These are phyloP conservation scores for Pseudorasbora parva DNA, from an alignment of 2,113 vertebrate species.

Conservation along the genomic window DNA sequence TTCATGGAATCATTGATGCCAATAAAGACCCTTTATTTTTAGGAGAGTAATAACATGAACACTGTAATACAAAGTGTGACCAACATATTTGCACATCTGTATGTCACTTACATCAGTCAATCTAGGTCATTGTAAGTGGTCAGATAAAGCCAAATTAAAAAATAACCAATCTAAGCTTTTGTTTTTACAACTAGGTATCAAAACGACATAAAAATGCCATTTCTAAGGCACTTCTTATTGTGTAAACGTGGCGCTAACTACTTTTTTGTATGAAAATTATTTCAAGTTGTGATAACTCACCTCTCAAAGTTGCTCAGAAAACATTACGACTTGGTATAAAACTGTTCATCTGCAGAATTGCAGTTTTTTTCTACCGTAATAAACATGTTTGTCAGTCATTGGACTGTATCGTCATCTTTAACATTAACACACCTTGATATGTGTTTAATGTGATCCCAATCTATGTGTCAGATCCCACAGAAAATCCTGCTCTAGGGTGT, in stretches of 20 bases:
- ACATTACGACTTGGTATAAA: not conserved
- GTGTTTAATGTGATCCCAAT: not conserved
- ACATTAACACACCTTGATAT: not conserved
- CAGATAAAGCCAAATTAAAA: not conserved
- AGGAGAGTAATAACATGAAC: not conserved
- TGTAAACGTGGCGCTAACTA: not conserved
- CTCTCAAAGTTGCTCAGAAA: not conserved
- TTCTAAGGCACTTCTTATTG: conserved; percentile 27
- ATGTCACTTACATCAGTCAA: not conserved
- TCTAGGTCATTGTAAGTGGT: not conserved
- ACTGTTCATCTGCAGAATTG: not conserved
- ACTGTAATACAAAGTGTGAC: conserved; percentile 6
- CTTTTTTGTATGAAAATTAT: too few species aligned
- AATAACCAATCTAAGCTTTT: not conserved
- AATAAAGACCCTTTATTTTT: too few species aligned
- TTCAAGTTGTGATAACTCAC: not conserved
- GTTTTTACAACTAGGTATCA: not conserved
- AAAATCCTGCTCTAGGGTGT: not conserved
- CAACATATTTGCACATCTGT: not conserved
- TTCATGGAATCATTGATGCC: too few species aligned
- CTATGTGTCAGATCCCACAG: not conserved
- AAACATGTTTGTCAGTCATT: not conserved
- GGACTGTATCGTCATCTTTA: not conserved
- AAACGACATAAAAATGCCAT: not conserved
- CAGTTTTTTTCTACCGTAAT: not conserved